Conservation (phyloP, 2,113 vertebrate species). For the Geococcyx californianus region DNA sequence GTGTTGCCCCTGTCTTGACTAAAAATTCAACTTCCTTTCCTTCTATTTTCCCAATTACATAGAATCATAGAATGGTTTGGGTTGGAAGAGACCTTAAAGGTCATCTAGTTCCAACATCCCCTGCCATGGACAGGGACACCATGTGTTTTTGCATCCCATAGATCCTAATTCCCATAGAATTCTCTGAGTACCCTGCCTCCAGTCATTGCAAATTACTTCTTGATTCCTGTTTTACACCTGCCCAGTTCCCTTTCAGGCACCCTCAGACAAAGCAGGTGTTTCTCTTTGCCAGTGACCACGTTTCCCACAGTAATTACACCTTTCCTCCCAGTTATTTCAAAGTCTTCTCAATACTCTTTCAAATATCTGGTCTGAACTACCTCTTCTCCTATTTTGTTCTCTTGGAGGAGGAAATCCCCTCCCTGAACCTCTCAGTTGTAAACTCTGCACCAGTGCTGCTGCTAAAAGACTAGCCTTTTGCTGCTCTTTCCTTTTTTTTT, state of each 20-base stretch:
- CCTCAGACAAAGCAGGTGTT: rapidly evolving
- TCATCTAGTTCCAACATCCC: too few relatives aligned
- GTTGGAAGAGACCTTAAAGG: too few relatives aligned
- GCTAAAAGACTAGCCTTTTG: not conserved
- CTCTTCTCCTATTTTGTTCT: not conserved
- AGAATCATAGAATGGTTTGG: too few relatives aligned
- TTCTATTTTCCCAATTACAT: not conserved
- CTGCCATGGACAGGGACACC: too few relatives aligned
- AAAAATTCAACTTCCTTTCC: not conserved
- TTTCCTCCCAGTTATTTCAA: not conserved
- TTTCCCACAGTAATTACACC: not conserved
- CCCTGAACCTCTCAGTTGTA: not conserved
- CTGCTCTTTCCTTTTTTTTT: not conserved
- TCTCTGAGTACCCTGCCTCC: not conserved
- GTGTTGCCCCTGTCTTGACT: not conserved
- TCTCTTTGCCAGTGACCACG: not conserved
- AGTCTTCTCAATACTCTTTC: not conserved
- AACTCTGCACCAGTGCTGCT: not conserved
- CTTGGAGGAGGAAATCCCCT: not conserved
- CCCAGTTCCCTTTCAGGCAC: not conserved
- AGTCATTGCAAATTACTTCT: not conserved
- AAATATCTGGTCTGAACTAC: not conserved
- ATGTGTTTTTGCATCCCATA: not conserved
- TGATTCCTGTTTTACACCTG: not conserved
- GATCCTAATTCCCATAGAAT: not conserved